phyloP scores from a whole-genome alignment of 2,113 vertebrate species.

The Alectura lathami region DNA sequence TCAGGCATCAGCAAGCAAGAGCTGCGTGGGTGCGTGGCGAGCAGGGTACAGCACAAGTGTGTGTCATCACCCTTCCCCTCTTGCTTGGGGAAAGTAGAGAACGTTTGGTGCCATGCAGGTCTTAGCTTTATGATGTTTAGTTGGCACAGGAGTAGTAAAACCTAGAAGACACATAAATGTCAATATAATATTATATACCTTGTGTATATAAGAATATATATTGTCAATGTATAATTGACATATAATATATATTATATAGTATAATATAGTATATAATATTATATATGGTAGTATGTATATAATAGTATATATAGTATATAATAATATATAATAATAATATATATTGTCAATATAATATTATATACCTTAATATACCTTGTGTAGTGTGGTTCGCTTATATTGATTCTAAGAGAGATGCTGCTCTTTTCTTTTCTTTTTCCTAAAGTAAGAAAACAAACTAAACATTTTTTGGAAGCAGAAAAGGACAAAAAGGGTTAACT shows the following conservation, averaged over 20 bases:
- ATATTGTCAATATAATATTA: too few relatives aligned
- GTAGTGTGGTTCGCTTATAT: not conserved
- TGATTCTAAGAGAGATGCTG: not conserved
- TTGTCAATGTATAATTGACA: too few relatives aligned
- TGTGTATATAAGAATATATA: too few relatives aligned
- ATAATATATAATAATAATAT: too few relatives aligned
- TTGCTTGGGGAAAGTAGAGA: not conserved
- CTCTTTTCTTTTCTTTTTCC: not conserved
- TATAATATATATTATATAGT: too few relatives aligned
- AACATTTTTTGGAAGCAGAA: not conserved
- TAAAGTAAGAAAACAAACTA: not conserved
- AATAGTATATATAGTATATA: too few relatives aligned
- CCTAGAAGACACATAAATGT: not conserved
- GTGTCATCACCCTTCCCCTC: not conserved
- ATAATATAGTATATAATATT: too few relatives aligned
- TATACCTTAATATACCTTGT: not conserved
- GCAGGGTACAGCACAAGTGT: not conserved
- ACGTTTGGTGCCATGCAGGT: not conserved
- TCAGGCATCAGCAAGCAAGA: slow-evolving; percentile 11
- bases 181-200: too few relatives aligned
- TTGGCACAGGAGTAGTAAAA: not conserved
- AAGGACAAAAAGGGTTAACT: not conserved
- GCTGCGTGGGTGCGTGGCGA: not conserved
- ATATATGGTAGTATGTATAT: too few relatives aligned
- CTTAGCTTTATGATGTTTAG: not conserved